Evolutionary conservation across 2,888 invertebrate genomes (phyloP).

Genomic region (Apoda limacodes): DNA sequence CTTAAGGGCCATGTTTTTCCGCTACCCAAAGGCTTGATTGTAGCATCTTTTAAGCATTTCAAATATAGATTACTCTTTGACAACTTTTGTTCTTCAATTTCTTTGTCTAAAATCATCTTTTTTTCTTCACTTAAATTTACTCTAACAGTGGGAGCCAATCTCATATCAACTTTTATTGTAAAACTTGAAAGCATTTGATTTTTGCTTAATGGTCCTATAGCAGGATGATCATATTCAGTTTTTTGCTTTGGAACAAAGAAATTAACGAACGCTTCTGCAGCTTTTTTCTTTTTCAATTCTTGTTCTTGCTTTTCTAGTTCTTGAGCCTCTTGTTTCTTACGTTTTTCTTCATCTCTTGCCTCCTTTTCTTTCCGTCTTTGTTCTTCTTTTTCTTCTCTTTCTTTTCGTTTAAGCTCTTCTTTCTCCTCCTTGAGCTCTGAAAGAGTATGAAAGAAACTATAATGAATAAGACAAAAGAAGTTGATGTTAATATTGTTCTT

Average conservation of each 20-base stretch:
- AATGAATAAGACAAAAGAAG: slow-evolving; percentile 3
- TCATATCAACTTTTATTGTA: slow-evolving; percentile 86
- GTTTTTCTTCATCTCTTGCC: slow-evolving; percentile 69
- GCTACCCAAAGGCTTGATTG: slow-evolving; percentile 52
- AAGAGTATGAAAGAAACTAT: no score
- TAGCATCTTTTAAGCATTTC: slow-evolving; percentile 66
- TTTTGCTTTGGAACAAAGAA: slow-evolving; percentile 81
- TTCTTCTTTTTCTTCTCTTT: slow-evolving; percentile 61
- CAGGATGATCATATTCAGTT: slow-evolving; percentile 42
- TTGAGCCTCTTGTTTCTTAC: slow-evolving; percentile 72
- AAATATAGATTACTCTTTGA: slow-evolving; percentile 69
- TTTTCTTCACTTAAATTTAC: slow-evolving; percentile 62
- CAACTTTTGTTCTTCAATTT: slow-evolving; percentile 44
- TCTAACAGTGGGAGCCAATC: slow-evolving; percentile 80
- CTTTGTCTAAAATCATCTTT: slow-evolving; percentile 64
- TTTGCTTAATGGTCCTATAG: slow-evolving; percentile 40
- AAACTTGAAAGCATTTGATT: slow-evolving; percentile 55
- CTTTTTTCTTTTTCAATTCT: slow-evolving; percentile 81
- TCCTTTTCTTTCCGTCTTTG: slow-evolving; percentile 62
- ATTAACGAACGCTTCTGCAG: slow-evolving; percentile 82
- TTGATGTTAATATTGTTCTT: no score
- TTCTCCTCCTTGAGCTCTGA: slow-evolving; percentile 54
- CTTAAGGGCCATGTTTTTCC: slow-evolving; percentile 76
- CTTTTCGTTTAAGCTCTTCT: slow-evolving; percentile 49
- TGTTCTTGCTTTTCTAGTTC: slow-evolving; percentile 76